Conservation (phyloP, 1,140 invertebrate genomes). For the Drosophila tristis region DNA sequence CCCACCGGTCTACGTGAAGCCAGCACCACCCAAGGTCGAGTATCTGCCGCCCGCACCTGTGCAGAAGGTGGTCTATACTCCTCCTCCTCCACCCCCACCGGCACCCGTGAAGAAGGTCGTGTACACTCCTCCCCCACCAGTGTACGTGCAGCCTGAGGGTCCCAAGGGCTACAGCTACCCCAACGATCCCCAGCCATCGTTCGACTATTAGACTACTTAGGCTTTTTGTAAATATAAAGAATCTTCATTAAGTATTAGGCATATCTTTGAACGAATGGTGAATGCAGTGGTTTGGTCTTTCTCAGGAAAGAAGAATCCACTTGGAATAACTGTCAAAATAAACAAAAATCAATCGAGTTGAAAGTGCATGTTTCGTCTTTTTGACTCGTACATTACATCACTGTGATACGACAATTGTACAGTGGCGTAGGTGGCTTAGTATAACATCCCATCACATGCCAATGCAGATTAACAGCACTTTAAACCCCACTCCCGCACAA, state of each 20-base stretch:
- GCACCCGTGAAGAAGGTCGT: constrained; percentile 30
- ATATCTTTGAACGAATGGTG: constrained; percentile 46
- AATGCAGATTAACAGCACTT: too few species aligned
- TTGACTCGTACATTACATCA: neutral
- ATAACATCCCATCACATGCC: too few species aligned
- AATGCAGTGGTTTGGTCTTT: constrained; percentile 41
- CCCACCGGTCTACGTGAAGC: constrained; percentile 15
- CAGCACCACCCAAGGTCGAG: constrained; percentile 25
- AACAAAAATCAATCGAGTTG: constrained; percentile 35
- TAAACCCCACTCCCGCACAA: too few species aligned
- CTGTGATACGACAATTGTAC: neutral
- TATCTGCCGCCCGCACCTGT: constrained; percentile 36
- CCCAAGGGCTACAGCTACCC: constrained; percentile 73
- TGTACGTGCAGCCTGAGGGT: neutral
- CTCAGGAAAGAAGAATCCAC: constrained; percentile 39
- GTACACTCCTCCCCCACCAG: constrained; percentile 37
- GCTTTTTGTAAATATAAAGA: constrained; percentile 51
- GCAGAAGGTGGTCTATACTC: constrained; percentile 33
- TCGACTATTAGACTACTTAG: constrained; percentile 59
- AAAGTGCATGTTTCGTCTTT: neutral
- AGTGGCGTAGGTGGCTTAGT: too few species aligned
- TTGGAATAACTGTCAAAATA: constrained; percentile 46
- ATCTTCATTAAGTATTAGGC: constrained; percentile 71
- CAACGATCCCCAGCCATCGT: constrained; percentile 78
- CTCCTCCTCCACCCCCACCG: constrained; percentile 26